Conservation (phyloP, 2,797 vertebrate genomes). For the Percopsis omiscomaycus region DNA sequence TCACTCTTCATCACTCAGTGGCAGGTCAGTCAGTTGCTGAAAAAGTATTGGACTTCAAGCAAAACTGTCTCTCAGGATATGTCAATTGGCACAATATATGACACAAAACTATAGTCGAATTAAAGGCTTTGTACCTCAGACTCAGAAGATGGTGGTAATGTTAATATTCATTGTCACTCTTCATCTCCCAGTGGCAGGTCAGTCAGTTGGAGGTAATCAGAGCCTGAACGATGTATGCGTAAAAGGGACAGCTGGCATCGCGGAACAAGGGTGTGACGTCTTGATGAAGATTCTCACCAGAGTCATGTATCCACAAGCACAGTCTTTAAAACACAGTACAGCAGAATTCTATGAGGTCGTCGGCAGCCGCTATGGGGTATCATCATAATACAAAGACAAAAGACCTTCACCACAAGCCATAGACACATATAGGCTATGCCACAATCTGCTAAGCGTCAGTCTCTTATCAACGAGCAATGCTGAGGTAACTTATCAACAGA, state of each 20-base stretch:
- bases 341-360: no score
- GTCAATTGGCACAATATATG: neutral
- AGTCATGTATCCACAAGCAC: no score
- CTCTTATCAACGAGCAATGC: no score
- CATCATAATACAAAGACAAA: no score
- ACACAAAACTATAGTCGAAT: neutral
- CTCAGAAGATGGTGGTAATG: neutral
- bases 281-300: no score
- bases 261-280: no score
- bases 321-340: no score
- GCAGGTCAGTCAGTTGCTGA: neutral
- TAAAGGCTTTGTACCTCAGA: neutral
- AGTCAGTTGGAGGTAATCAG: neutral
- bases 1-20: neutral
- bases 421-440: no score
- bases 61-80: neutral
- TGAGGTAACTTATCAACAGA: no score
- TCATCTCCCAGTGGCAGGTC: neutral
- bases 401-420: no score
- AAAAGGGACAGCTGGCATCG: neutral
- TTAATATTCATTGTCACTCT: neutral
- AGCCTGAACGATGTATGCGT: neutral
- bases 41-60: neutral
- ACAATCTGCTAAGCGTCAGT: no score
- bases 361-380: no score